Conservation (phyloP, 2,113 vertebrate genomes). For the Delphinus delphis region DNA sequence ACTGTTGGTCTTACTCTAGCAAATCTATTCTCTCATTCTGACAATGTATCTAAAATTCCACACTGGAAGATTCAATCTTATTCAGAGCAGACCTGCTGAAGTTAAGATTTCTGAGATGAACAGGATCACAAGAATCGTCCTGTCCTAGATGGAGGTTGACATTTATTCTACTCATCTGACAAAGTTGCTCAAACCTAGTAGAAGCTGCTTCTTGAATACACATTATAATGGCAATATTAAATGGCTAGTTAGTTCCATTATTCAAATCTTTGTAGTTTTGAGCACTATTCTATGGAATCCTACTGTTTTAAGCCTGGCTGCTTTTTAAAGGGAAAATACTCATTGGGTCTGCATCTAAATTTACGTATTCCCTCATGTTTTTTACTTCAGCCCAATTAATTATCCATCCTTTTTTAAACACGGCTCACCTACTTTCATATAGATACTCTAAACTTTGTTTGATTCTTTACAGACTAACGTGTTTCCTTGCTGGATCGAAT, state of each 20-base stretch:
- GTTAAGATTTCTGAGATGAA: not conserved
- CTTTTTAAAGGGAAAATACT: not conserved
- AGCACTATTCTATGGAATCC: not conserved
- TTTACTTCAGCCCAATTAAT: not conserved
- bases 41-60: not conserved
- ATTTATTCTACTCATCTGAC: not conserved
- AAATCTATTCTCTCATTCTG: not conserved
- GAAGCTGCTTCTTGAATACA: not conserved
- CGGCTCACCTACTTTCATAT: not conserved
- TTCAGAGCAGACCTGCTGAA: not conserved
- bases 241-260: not conserved
- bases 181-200: not conserved
- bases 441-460: not conserved
- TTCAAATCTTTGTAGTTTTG: conserved; percentile 6
- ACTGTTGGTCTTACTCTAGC: not conserved
- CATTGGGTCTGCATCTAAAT: not conserved
- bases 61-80: not conserved
- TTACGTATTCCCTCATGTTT: not conserved
- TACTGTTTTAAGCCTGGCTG: not conserved
- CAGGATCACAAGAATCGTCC: not conserved
- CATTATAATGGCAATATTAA: not conserved
- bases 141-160: not conserved
- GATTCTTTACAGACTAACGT: not conserved
- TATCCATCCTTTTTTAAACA: not conserved
- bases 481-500: not conserved